Conservation (phyloP, 2,797 vertebrate genomes). For the Threskiornis aethiopicus region DNA sequence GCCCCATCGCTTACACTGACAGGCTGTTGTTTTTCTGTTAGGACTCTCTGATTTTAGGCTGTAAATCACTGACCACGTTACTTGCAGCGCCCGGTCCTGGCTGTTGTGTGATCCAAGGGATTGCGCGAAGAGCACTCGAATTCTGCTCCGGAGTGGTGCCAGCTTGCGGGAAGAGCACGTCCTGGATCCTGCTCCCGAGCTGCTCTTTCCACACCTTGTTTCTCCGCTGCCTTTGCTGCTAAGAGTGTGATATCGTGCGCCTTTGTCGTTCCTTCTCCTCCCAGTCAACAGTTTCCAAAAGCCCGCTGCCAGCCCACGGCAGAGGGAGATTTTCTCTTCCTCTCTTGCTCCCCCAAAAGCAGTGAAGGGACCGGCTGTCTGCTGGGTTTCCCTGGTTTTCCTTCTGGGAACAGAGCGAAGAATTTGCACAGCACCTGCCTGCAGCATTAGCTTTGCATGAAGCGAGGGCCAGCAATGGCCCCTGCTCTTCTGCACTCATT, state of each 20-base stretch:
- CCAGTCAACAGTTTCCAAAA: not conserved
- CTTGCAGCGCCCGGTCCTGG: not conserved
- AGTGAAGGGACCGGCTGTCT: not conserved
- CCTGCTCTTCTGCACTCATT: not conserved
- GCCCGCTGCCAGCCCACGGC: not conserved
- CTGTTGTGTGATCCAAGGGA: not conserved
- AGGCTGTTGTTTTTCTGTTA: not conserved
- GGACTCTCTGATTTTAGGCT: not conserved
- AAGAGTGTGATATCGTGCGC: rapidly evolving
- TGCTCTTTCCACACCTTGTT: not conserved
- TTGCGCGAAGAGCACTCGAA: not conserved
- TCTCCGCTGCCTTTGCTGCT: not conserved
- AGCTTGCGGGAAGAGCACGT: not conserved
- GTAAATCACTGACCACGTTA: not conserved
- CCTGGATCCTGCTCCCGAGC: not conserved
- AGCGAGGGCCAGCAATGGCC: not conserved
- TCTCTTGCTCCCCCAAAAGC: not conserved
- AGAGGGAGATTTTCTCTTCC: not conserved
- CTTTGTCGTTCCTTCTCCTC: not conserved
- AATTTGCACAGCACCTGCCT: not conserved
- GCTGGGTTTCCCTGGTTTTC: not conserved
- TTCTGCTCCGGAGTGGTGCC: not conserved
- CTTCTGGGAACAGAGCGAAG: not conserved
- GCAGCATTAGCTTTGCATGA: not conserved
- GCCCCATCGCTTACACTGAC: not conserved